phyloP scores from a whole-genome alignment of 1,140 invertebrate genomes.

The Choristoneura fumiferana region DNA sequence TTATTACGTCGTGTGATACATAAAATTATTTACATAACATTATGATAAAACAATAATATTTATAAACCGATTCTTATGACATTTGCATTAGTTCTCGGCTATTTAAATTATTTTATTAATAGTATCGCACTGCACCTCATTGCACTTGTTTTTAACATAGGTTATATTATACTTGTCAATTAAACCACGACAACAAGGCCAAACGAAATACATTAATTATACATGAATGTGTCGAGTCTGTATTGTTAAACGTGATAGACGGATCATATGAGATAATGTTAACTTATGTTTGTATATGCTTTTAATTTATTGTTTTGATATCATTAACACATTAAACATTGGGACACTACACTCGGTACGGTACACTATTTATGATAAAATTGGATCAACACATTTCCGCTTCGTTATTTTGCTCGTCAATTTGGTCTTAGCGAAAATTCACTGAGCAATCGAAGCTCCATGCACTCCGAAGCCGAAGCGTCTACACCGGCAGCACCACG shows the following conservation, averaged over 20 bases:
- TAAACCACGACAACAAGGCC: constrained; percentile 20
- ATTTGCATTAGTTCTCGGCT: background rate
- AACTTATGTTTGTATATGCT: constrained; percentile 29
- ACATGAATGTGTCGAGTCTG: constrained; percentile 21
- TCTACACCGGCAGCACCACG: constrained; percentile 39
- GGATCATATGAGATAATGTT: constrained; percentile 35
- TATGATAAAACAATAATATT: background rate
- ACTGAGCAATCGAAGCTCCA: constrained; percentile 26
- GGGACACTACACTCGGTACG: constrained; percentile 12
- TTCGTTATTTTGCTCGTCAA: constrained; percentile 13
- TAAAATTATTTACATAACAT: background rate
- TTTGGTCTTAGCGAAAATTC: constrained; percentile 3
- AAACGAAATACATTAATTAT: constrained; percentile 26
- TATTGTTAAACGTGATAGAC: constrained; percentile 30
- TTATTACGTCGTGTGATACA: background rate
- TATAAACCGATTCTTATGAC: no score
- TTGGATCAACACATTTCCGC: constrained; percentile 57
- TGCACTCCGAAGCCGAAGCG: constrained; percentile 31
- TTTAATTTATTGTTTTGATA: constrained; percentile 27
- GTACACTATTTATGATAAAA: constrained; percentile 20
- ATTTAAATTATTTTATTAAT: background rate
- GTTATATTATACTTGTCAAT: constrained; percentile 18
- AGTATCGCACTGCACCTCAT: background rate
- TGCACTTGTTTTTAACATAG: constrained; percentile 2
- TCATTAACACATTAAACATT: constrained; percentile 21